These are phyloP conservation scores for Hypocryptadius cinnamomeus DNA, from an alignment of 2,113 vertebrate genomes.

Conservation along the genomic window DNA sequence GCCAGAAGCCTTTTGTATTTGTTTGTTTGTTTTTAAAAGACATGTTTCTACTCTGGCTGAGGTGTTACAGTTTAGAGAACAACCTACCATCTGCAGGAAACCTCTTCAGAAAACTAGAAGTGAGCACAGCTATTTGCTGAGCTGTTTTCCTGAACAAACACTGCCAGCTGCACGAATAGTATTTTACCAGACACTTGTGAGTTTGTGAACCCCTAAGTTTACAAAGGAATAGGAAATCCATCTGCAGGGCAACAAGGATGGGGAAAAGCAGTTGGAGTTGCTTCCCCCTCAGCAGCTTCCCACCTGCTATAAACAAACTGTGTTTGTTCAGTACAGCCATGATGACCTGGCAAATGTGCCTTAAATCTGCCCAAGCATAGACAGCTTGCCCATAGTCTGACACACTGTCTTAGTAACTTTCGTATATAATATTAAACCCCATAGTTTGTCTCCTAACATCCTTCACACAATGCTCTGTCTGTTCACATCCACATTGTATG, in stretches of 20 bases:
- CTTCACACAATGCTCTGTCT: slow-evolving; percentile 78
- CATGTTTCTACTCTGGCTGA: neutral
- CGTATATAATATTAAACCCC: neutral
- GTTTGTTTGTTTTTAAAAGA: neutral
- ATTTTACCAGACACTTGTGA: neutral
- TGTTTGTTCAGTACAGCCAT: neutral
- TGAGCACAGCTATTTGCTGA: neutral
- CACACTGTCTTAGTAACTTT: neutral
- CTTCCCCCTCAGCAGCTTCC: neutral
- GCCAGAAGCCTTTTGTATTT: neutral
- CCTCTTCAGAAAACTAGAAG: neutral
- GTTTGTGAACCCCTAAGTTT: neutral
- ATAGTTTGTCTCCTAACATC: neutral
- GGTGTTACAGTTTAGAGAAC: neutral
- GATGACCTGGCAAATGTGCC: neutral
- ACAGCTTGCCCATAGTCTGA: neutral
- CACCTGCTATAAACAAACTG: neutral
- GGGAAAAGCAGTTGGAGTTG: neutral
- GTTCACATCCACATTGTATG: slow-evolving; percentile 62
- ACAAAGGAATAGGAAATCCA: neutral
- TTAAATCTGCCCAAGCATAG: neutral
- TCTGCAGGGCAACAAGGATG: neutral
- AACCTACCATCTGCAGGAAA: neutral
- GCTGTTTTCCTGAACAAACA: neutral
- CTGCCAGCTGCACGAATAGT: neutral